Base-by-base conservation (phyloP, 2,888 invertebrate genomes). In the Frankliniella fusca region DNA sequence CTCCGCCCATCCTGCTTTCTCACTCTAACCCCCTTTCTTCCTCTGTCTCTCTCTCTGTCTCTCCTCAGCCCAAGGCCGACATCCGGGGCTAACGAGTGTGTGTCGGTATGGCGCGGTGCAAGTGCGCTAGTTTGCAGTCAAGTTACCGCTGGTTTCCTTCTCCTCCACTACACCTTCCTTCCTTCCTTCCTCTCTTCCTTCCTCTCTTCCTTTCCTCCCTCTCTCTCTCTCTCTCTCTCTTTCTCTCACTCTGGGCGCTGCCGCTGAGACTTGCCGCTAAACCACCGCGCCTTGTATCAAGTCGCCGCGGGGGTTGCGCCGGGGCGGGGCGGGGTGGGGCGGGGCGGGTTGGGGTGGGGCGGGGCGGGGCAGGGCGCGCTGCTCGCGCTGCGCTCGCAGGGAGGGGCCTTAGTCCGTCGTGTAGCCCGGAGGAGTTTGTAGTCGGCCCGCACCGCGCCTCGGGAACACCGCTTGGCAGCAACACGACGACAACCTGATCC, bases 401-500 rank as follows among this genome's bases (percentile, higher is more conserved):
- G 3, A 38, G 38, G 38, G 38, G 38, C 38, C 38, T 38, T 38
- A 38, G n/a, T 61, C 61, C 61, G 38, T 38, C 38, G 15, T 61
- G 61, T 61, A 61, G 18, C 61, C 38, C 15, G 61, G 61, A 11
- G 61, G 61, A 61, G 61, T 61, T 61, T 61, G 61, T n/a, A 61
- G 61, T 61, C n/a, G 61, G 7, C 61, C 20, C 38, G 5, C 38
- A 38, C 38, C 38, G 38, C 38, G 38, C 38, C 38, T 3, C 3
- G 38, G 38, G 38, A 38, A 38, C 38, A 38, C 38, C 38, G 38
- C 38, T 38, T 38, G 38, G 3, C 38, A 38, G 54, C 61, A 20
- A 61, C 61, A 61, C 61, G 61, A 61, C 61, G 61, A 61, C 61
- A 61, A 61, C 61, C 12, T 61, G 61, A 61, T 61, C n/a, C 61